Percentiles rank a stretch among this genome's conserved stretches.
These are phyloP conservation scores for Bombus superbus DNA, from an alignment of 1,140 invertebrate genomes.

Conservation along the genomic window DNA sequence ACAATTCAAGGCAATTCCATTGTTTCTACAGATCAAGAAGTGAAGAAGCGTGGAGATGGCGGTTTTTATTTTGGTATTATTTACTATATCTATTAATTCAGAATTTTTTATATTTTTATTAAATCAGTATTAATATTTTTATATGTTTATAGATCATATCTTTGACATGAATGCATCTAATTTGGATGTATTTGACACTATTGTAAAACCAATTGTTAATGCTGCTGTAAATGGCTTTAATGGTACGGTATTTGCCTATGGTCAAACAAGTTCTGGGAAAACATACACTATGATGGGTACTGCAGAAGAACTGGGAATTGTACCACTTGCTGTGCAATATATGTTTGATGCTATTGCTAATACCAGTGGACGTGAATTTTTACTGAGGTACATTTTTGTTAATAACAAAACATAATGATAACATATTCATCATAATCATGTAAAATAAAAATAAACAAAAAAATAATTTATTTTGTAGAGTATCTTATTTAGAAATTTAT, in stretches of 20 bases:
- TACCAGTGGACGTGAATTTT: slow-evolving; percentile 86
- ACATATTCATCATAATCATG: neutral
- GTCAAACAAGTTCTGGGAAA: slow-evolving; percentile 93
- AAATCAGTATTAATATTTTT: slow-evolving; percentile 15
- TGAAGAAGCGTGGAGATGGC: slow-evolving; percentile 75
- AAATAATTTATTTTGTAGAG: slow-evolving; percentile 81
- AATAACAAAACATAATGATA: neutral
- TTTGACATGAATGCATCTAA: slow-evolving; percentile 86
- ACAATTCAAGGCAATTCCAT: slow-evolving; percentile 84
- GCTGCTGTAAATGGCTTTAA: slow-evolving; percentile 92
- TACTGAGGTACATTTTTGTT: slow-evolving; percentile 76
- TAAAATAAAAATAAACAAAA: neutral
- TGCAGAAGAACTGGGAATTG: slow-evolving; percentile 88
- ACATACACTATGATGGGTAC: slow-evolving; percentile 90
- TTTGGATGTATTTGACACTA: slow-evolving; percentile 85
- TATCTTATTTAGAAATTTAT: slow-evolving; percentile 92
- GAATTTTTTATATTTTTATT: neutral
- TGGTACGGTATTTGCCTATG: slow-evolving; percentile 96
- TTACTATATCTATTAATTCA: neutral
- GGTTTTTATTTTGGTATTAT: slow-evolving; percentile 82
- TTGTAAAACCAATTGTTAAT: slow-evolving; percentile 89
- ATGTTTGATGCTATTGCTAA: slow-evolving; percentile 89
- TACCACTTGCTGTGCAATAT: slow-evolving; percentile 87
- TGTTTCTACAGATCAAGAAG: slow-evolving; percentile 82
- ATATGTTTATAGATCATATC: slow-evolving; percentile 87